These are phyloP conservation scores for Sinelater perroti DNA, from an alignment of 2,888 invertebrate species.

Conservation along the genomic window DNA sequence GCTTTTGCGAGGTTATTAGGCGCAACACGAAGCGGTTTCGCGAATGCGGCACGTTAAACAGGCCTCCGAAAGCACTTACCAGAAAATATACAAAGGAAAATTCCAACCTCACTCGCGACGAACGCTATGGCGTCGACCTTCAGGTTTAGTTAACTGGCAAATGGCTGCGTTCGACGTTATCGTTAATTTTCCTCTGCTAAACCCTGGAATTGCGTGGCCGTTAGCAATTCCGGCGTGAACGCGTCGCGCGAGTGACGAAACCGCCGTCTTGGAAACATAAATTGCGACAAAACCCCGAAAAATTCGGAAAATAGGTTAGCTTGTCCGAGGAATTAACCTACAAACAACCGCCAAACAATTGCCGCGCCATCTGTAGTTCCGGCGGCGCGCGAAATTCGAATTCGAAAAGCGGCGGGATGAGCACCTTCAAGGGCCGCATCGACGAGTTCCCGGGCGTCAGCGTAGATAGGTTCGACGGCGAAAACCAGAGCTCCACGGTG, in stretches of 20 bases:
- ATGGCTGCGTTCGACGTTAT: constrained; percentile 44
- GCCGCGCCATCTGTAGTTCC: constrained; percentile 6
- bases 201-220: no score
- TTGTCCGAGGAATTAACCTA: constrained; percentile 55
- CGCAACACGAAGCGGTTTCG: not conserved
- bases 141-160: constrained; percentile 41
- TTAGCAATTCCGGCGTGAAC: no score
- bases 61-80: constrained; percentile 49
- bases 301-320: constrained; percentile 57
- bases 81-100: constrained; percentile 51
- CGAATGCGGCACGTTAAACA: constrained; percentile 1
- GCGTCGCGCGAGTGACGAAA: no score
- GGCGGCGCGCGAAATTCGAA: constrained; percentile 41
- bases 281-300: constrained; percentile 4
- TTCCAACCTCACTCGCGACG: constrained; percentile 59
- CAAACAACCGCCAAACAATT: constrained; percentile 40
- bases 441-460: constrained; percentile 69
- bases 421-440: constrained; percentile 69
- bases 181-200: no score
- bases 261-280: no score
- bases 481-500: constrained; percentile 61
- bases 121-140: constrained; percentile 58
- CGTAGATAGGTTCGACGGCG: constrained; percentile 67
- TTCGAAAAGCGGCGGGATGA: constrained; percentile 56
- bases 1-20: not conserved